phyloP scores from a whole-genome alignment of 2,888 invertebrate genomes.

The Blomia tropicalis region DNA sequence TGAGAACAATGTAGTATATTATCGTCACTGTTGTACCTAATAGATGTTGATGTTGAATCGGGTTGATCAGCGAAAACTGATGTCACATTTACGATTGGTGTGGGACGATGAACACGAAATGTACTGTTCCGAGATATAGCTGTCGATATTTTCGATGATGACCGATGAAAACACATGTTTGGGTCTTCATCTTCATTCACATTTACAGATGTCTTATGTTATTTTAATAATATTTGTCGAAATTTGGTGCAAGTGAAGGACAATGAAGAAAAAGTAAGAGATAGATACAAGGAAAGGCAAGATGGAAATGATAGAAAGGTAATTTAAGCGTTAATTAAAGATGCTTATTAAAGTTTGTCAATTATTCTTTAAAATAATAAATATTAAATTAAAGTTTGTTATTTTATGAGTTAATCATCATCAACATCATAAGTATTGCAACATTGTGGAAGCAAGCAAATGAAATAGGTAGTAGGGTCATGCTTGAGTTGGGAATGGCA shows the following conservation, averaged over 20 bases:
- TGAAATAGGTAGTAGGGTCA: neutral
- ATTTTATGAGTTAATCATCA: neutral
- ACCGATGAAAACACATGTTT: neutral
- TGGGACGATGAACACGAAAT: neutral
- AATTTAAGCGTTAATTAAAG: neutral
- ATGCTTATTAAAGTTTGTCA: neutral
- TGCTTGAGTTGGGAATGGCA: no score
- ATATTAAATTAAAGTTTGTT: neutral
- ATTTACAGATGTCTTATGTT: neutral
- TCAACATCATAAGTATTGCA: neutral
- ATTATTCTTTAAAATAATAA: neutral
- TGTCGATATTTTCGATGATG: neutral
- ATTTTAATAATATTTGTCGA: neutral
- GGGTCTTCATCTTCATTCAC: neutral
- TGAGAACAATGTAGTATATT: neutral
- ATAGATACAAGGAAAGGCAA: no score
- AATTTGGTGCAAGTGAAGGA: neutral
- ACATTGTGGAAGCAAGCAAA: neutral
- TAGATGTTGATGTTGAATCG: neutral
- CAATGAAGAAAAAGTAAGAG: no score
- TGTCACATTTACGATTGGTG: neutral
- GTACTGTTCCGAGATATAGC: neutral
- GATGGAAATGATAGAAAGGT: no score
- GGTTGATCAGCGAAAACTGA: neutral
- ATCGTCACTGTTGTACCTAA: neutral